A percentile compares a stretch with the other conserved stretches of the same genome.
Evolutionary conservation across 1,140 invertebrate species (phyloP).

Genomic region (Pemphigus obesinymphae): DNA sequence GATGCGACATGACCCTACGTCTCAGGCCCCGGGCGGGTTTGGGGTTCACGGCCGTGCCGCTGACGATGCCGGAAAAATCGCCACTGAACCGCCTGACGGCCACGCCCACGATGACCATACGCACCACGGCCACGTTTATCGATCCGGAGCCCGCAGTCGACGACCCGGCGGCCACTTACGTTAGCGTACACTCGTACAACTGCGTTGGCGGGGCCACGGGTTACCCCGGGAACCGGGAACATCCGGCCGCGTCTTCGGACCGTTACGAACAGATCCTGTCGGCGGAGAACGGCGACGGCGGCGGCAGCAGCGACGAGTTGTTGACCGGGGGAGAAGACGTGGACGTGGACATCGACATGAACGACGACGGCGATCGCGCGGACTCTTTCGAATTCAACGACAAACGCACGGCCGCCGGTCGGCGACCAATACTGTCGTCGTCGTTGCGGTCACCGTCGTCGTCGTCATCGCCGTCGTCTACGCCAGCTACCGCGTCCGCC

Average conservation of each 20-base stretch:
- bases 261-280: conserved; percentile 51
- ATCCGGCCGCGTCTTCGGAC: not conserved
- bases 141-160: not conserved
- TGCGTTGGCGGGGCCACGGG: conserved; percentile 51
- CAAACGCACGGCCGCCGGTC: not conserved
- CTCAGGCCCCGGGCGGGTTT: conserved; percentile 66
- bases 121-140: conserved; percentile 66
- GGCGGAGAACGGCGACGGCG: conserved; percentile 49
- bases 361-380: conserved; percentile 47
- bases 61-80: conserved; percentile 47
- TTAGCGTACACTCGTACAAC: conserved; percentile 76
- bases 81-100: not conserved
- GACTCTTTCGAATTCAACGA: not conserved
- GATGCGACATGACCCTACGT: conserved; percentile 72
- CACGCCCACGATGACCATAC: conserved; percentile 54
- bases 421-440: not conserved
- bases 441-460: not conserved
- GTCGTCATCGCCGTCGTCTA: not conserved
- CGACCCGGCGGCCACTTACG: conserved; percentile 53
- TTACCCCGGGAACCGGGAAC: not conserved
- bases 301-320: not conserved
- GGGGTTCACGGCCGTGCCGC: conserved; percentile 59
- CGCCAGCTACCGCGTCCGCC: not conserved
- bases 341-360: conserved; percentile 49
- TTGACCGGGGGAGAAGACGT: not conserved